Percentiles rank a stretch among this genome's conserved stretches.
Evolutionary conservation across 2,113 vertebrate genomes (phyloP).

Genomic region (Cyprinodon tularosa): DNA sequence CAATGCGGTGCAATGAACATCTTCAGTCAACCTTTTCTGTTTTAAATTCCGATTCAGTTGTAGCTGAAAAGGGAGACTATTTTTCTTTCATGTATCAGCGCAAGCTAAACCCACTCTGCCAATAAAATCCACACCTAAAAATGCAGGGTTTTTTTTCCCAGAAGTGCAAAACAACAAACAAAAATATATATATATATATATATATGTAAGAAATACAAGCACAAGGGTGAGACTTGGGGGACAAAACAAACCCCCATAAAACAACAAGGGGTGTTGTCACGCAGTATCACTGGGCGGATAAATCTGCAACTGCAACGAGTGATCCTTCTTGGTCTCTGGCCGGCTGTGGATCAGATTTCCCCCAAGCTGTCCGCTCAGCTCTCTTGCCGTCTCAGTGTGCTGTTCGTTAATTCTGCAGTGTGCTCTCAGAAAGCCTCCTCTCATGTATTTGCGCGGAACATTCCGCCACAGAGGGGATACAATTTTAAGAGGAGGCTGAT

Average conservation of each 20-base stretch:
- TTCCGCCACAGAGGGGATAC: constrained; percentile 68
- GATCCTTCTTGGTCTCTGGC: constrained; percentile 63
- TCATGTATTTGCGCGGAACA: constrained; percentile 69
- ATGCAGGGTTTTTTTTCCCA: constrained; percentile 33
- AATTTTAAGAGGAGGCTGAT: constrained; percentile 14
- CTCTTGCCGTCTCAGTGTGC: constrained; percentile 47
- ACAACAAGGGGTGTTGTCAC: constrained; percentile 67
- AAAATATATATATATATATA: too few relatives aligned
- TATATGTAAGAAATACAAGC: neutral
- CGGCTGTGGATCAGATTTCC: constrained; percentile 68
- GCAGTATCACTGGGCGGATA: constrained; percentile 69
- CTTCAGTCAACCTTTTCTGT: constrained; percentile 46
- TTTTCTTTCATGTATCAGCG: neutral
- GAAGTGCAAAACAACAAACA: constrained; percentile 31
- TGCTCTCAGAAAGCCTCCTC: constrained; percentile 57
- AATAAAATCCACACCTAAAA: constrained; percentile 29
- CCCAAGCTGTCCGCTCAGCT: constrained; percentile 66
- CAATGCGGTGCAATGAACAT: constrained; percentile 26
- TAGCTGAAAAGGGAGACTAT: constrained; percentile 20
- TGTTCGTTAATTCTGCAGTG: constrained; percentile 70
- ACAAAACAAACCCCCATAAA: neutral
- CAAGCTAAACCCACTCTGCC: constrained; percentile 33
- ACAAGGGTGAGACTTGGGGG: constrained; percentile 4
- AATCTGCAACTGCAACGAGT: constrained; percentile 66
- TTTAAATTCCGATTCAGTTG: constrained; percentile 30